Conservation (phyloP, 2,888 invertebrate genomes). For the Scaeva pyrastri region DNA sequence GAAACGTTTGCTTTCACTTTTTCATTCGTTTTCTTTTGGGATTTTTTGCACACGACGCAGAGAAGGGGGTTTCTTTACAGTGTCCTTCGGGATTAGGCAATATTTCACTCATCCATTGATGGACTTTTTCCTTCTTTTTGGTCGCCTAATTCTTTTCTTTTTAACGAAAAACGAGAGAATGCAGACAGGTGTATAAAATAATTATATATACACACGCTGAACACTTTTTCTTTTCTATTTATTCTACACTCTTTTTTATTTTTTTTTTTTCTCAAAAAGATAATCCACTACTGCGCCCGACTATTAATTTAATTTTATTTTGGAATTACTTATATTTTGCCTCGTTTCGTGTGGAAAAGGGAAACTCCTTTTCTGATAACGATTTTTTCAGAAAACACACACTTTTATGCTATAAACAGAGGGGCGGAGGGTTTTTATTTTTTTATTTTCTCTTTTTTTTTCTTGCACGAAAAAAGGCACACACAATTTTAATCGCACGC, state of each 20-base stretch:
- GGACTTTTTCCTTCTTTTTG: constrained; percentile 44
- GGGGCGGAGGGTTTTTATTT: not conserved
- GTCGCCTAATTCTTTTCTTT: constrained; percentile 50
- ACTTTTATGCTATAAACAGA: not conserved
- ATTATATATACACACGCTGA: constrained; percentile 55
- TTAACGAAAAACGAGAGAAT: constrained; percentile 68
- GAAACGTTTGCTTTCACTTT: constrained; percentile 64
- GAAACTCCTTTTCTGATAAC: constrained; percentile 32
- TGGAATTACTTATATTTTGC: constrained; percentile 36
- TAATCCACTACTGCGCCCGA: constrained; percentile 47
- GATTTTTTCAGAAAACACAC: constrained; percentile 34
- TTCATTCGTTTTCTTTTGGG: constrained; percentile 40
- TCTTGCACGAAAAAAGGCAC: constrained; percentile 28
- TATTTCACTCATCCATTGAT: constrained; percentile 64
- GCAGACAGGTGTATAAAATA: constrained; percentile 64
- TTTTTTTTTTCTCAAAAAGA: constrained; percentile 8
- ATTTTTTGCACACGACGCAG: not conserved
- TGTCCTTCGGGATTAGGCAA: constrained; percentile 58
- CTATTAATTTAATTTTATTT: constrained; percentile 58
- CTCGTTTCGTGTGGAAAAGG: constrained; percentile 12
- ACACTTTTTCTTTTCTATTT: constrained; percentile 51
- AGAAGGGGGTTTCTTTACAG: constrained; percentile 10
- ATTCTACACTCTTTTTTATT: constrained; percentile 37
- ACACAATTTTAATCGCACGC: constrained; percentile 25
- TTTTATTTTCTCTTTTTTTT: constrained; percentile 15